Conservation (phyloP, 2,888 invertebrate species). For the Papilio protenor region DNA sequence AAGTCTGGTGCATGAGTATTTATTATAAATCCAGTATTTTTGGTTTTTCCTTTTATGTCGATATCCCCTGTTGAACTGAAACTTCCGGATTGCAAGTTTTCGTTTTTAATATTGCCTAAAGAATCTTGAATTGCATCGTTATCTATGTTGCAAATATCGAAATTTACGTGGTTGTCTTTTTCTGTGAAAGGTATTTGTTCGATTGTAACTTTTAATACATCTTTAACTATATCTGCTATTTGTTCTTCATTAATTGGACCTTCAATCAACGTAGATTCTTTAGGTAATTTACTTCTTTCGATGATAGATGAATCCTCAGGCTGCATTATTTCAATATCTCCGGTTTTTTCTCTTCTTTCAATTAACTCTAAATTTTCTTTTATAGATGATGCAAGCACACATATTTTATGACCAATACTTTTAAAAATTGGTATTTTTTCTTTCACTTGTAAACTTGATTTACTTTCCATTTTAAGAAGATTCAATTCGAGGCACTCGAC, state of each 20-base stretch:
- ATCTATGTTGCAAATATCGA: background rate
- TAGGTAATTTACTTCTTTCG: background rate
- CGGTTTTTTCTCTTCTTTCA: background rate
- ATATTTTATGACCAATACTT: slow-evolving; percentile 59
- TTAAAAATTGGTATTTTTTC: slow-evolving; percentile 76
- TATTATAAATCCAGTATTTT: background rate
- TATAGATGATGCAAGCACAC: slow-evolving; percentile 51
- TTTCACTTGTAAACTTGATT: slow-evolving; percentile 69
- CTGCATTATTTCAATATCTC: background rate
- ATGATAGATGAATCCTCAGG: background rate
- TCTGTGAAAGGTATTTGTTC: background rate
- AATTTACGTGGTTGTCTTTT: background rate
- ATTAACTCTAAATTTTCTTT: slow-evolving; percentile 44
- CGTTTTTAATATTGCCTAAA: background rate
- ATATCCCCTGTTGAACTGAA: background rate
- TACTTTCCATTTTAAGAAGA: slow-evolving; percentile 59
- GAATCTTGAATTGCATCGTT: background rate
- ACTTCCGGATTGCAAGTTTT: background rate
- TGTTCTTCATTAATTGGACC: background rate
- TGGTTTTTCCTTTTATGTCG: background rate
- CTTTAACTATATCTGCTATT: background rate
- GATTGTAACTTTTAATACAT: background rate
- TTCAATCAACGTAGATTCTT: background rate
- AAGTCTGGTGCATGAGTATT: slow-evolving; percentile 20
- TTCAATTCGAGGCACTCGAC: slow-evolving; percentile 54